Evolutionary conservation across 2,888 invertebrate genomes (phyloP).

Genomic region (Agonum fuliginosum): DNA sequence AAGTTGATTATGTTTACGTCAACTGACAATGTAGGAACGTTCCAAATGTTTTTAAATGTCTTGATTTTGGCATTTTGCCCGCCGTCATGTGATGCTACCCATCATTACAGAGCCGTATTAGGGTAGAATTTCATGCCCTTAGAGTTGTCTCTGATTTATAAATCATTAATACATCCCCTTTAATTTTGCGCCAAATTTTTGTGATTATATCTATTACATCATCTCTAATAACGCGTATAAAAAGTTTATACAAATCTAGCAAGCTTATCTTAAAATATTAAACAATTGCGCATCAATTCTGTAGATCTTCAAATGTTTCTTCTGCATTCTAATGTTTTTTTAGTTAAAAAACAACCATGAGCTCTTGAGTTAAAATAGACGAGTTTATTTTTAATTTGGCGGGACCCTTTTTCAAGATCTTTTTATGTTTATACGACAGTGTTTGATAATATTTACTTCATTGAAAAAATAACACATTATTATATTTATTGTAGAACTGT

Average conservation of each 20-base stretch:
- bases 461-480: background rate
- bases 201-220: constrained; percentile 7
- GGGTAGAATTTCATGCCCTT: background rate
- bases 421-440: background rate
- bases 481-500: background rate
- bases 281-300: background rate
- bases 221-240: background rate
- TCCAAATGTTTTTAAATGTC: constrained; percentile 54
- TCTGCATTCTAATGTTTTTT: background rate
- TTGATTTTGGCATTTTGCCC: constrained; percentile 63
- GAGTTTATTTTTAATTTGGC: constrained; percentile 32
- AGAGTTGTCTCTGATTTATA: background rate
- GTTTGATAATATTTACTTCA: background rate
- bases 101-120: constrained; percentile 48
- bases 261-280: background rate
- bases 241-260: background rate
- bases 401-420: background rate
- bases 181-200: background rate
- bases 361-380: constrained; percentile 11
- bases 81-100: constrained; percentile 54
- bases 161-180: constrained; percentile 3
- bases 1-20: constrained; percentile 46
- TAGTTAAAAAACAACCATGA: background rate
- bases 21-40: constrained; percentile 51
- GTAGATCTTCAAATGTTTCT: background rate